A percentile compares a stretch with the other conserved stretches of the same genome.
These are phyloP conservation scores for Forpus xanthops DNA, from an alignment of 2,797 vertebrate genomes.

Conservation along the genomic window DNA sequence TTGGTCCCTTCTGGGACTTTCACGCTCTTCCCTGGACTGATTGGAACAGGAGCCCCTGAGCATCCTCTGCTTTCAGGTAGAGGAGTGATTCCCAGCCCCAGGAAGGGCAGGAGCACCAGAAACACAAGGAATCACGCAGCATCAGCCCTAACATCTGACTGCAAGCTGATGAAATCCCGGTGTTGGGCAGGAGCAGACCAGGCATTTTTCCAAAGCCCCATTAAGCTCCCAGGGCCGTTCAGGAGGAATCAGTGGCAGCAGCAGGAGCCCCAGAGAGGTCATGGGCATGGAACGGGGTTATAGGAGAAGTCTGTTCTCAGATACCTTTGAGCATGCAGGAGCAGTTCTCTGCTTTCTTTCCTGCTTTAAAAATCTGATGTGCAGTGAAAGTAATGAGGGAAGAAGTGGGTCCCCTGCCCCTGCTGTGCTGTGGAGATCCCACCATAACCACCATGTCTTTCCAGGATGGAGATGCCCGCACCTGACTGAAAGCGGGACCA, in stretches of 20 bases:
- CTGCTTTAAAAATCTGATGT: background rate
- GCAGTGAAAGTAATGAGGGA: background rate
- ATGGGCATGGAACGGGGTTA: fast-evolving
- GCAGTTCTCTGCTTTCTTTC: background rate
- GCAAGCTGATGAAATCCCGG: background rate
- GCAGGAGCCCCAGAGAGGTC: background rate
- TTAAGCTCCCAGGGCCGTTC: fast-evolving
- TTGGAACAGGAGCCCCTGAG: background rate
- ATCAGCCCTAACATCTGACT: background rate
- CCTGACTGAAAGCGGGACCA: fast-evolving
- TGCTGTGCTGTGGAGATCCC: background rate
- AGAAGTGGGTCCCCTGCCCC: background rate
- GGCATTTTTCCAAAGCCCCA: background rate
- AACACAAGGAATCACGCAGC: background rate
- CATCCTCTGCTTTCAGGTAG: background rate
- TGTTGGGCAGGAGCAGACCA: background rate
- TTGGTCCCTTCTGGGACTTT: background rate
- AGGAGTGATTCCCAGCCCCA: background rate
- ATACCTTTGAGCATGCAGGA: background rate
- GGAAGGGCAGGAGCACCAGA: background rate
- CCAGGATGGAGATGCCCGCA: fast-evolving
- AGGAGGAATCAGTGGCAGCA: background rate
- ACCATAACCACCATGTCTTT: background rate
- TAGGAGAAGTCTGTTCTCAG: background rate
- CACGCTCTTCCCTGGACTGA: fast-evolving